These are phyloP conservation scores for Melanotaenia duboulayi DNA, from an alignment of 2,113 vertebrate genomes.

Conservation along the genomic window DNA sequence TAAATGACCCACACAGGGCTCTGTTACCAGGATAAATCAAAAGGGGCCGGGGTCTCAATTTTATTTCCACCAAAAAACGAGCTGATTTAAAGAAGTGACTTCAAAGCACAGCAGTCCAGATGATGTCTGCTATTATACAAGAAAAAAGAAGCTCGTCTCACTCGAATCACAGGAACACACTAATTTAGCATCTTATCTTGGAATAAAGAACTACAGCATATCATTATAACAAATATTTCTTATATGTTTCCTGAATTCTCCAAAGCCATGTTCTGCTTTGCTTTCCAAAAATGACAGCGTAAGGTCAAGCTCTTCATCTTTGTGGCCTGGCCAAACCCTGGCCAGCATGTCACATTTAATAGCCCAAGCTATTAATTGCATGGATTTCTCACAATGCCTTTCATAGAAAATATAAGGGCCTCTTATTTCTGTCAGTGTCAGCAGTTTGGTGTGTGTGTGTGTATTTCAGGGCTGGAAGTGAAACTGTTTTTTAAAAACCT, in stretches of 20 bases:
- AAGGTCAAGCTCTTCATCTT: conserved; percentile 62
- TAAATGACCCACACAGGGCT: conserved; percentile 72
- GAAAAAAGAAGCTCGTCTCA: conserved; percentile 47
- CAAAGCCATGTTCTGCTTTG: conserved; percentile 32
- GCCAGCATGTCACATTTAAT: conserved; percentile 46
- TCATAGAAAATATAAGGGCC: conserved; percentile 29
- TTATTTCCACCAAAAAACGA: conserved; percentile 64
- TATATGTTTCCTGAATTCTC: background rate
- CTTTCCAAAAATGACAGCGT: conserved; percentile 38
- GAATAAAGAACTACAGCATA: conserved; percentile 41
- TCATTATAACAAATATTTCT: background rate
- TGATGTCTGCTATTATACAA: conserved; percentile 68
- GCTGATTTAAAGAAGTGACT: conserved; percentile 82
- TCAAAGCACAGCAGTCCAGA: conserved; percentile 48
- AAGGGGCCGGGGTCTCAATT: conserved; percentile 60
- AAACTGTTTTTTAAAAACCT: conserved; percentile 33
- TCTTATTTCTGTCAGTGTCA: conserved; percentile 45
- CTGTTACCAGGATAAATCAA: conserved; percentile 76
- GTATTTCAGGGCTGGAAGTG: background rate
- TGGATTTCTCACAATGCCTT: conserved; percentile 31
- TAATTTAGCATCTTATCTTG: conserved; percentile 38
- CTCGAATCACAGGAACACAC: conserved; percentile 52
- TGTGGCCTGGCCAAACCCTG: background rate
- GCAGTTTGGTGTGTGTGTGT: conserved; percentile 24
- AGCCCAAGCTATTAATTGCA: conserved; percentile 53